phyloP scores from a whole-genome alignment of 1,140 invertebrate genomes.

The Drosophila carrolli region DNA sequence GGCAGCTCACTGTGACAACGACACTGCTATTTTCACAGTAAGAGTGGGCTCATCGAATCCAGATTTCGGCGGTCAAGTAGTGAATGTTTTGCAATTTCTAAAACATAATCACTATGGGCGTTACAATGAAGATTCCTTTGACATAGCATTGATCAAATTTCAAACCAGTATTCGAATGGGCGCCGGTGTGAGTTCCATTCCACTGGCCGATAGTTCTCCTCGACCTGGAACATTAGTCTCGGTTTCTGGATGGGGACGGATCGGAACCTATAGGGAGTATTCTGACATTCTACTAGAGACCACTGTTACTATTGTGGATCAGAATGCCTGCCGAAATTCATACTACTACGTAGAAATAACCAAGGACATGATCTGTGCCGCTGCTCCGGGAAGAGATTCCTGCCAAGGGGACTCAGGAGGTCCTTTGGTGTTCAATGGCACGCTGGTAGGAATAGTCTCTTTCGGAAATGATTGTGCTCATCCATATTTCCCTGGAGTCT shows the following conservation, averaged over 20 bases:
- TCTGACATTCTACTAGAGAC: background rate
- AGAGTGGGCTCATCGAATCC: slow-evolving; percentile 6
- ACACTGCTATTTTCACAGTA: background rate
- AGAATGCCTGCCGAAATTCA: background rate
- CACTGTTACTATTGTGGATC: background rate
- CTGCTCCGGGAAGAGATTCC: background rate
- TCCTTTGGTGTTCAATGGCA: slow-evolving; percentile 69
- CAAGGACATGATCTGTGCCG: slow-evolving; percentile 80
- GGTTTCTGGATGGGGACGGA: background rate
- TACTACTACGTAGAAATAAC: background rate
- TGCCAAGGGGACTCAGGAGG: slow-evolving; percentile 84
- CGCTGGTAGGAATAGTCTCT: slow-evolving; percentile 86
- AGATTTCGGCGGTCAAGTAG: background rate
- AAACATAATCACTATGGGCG: background rate
- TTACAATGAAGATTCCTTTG: slow-evolving; percentile 15
- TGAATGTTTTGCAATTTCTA: background rate
- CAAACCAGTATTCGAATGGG: background rate
- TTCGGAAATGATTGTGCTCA: slow-evolving; percentile 84
- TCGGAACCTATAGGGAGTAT: background rate
- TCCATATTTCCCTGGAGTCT: slow-evolving; percentile 85
- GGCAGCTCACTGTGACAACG: slow-evolving; percentile 8
- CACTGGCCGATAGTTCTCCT: slow-evolving; percentile 15
- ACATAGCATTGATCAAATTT: slow-evolving; percentile 55
- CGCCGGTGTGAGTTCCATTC: slow-evolving; percentile 6
- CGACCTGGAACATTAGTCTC: slow-evolving; percentile 28